Evolutionary conservation across 2,888 invertebrate genomes (phyloP).

Genomic region (Ceratothoa steindachneri): DNA sequence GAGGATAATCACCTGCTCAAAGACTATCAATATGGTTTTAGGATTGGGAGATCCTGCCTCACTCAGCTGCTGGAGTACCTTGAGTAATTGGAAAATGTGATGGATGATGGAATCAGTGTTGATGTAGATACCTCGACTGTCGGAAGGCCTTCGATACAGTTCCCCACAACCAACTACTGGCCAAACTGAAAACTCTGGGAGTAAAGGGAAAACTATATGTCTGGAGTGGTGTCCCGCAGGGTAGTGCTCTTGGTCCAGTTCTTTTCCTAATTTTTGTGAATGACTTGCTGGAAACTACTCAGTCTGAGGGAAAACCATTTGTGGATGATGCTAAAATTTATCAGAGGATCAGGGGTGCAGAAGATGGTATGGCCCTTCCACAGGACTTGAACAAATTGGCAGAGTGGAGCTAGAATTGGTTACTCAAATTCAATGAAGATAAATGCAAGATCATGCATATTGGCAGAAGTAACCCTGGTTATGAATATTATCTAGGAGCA

Average conservation of each 20-base stretch:
- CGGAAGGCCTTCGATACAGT: background rate
- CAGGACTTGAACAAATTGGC: too few species aligned
- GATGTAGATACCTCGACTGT: background rate
- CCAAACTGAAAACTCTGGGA: background rate
- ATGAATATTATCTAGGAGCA: too few species aligned
- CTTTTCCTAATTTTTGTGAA: background rate
- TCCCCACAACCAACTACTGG: background rate
- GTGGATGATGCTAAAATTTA: too few species aligned
- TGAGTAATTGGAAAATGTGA: background rate
- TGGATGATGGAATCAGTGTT: background rate
- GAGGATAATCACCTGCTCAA: too few species aligned
- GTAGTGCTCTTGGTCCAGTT: background rate
- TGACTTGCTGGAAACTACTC: background rate
- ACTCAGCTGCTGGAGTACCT: background rate
- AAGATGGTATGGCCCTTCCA: too few species aligned
- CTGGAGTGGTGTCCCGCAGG: background rate
- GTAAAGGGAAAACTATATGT: too few species aligned
- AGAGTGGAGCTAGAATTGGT: too few species aligned
- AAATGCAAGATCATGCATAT: too few species aligned
- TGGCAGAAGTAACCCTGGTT: too few species aligned
- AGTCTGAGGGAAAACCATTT: too few species aligned
- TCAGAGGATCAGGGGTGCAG: too few species aligned
- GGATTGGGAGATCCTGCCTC: background rate
- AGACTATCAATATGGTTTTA: background rate
- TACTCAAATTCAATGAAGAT: too few species aligned